A percentile compares a stretch with the other conserved stretches of the same genome.
These are phyloP conservation scores for Panulirus ornatus DNA, from an alignment of 1,140 invertebrate genomes.

Conservation along the genomic window DNA sequence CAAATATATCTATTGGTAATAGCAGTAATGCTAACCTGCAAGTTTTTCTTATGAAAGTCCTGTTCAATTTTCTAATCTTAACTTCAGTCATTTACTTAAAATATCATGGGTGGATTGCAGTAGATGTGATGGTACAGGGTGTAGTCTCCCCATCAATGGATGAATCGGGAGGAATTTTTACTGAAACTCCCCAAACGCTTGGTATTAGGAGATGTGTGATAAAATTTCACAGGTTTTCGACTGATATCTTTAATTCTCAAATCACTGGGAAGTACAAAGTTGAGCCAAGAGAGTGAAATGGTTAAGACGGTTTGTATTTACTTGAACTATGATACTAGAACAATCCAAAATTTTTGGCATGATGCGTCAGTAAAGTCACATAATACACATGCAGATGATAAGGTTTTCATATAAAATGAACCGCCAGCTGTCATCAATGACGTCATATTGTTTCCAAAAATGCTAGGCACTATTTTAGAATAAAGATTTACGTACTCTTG, in stretches of 20 bases:
- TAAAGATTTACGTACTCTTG: too few species aligned
- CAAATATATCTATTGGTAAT: neutral
- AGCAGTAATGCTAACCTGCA: neutral
- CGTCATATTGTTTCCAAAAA: constrained; percentile 22
- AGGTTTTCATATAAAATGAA: constrained; percentile 15
- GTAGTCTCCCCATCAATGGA: constrained; percentile 44
- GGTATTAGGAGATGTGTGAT: neutral
- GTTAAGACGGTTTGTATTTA: too few species aligned
- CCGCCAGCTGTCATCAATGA: constrained; percentile 23
- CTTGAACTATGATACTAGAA: neutral
- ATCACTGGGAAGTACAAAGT: too few species aligned
- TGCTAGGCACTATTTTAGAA: neutral
- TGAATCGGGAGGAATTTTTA: constrained; percentile 67
- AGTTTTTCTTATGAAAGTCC: neutral
- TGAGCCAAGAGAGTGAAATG: too few species aligned
- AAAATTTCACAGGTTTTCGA: constrained; percentile 48
- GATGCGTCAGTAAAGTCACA: neutral
- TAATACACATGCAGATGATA: neutral
- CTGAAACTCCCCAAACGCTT: constrained; percentile 26
- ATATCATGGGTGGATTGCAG: neutral
- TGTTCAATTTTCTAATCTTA: neutral
- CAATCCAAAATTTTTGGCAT: neutral
- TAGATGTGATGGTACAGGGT: neutral
- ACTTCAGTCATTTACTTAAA: neutral
- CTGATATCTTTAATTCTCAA: neutral